Evolutionary conservation across 2,888 invertebrate species (phyloP).

Genomic region (Nymphalis c-album): DNA sequence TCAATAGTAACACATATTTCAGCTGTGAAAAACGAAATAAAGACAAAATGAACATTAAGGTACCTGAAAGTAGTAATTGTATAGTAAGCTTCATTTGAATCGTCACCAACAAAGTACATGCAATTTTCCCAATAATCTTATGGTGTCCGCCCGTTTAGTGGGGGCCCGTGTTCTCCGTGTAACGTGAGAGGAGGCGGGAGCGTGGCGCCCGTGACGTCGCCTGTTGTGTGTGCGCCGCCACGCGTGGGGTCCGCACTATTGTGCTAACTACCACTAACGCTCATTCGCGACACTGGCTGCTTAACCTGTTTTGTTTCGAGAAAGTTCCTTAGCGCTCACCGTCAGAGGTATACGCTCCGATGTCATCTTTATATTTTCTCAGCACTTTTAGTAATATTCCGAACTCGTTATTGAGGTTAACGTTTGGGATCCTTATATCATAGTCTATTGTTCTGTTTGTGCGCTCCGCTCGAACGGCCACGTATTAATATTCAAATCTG

Average conservation of each 20-base stretch:
- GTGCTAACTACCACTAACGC: slow-evolving; percentile 18
- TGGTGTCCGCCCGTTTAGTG: slow-evolving; percentile 8
- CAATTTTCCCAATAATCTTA: background rate
- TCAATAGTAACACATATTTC: too few species aligned
- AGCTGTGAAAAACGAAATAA: too few species aligned
- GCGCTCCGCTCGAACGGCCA: slow-evolving; percentile 21
- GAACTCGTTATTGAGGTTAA: background rate
- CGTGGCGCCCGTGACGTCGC: slow-evolving; percentile 7
- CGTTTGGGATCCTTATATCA: slow-evolving; percentile 22
- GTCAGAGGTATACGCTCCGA: background rate
- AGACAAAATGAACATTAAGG: too few species aligned
- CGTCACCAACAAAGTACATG: too few species aligned
- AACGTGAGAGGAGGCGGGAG: slow-evolving; percentile 5
- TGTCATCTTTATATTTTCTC: background rate
- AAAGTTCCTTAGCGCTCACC: slow-evolving; percentile 1
- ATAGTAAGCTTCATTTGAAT: too few species aligned
- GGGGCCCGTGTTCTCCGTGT: background rate
- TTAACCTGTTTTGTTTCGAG: slow-evolving; percentile 6
- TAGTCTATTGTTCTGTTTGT: slow-evolving; percentile 26
- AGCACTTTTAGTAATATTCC: background rate
- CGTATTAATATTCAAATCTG: slow-evolving; percentile 18
- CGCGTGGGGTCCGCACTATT: slow-evolving; percentile 6
- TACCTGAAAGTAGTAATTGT: too few species aligned
- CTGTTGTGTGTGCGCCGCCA: slow-evolving; percentile 6
- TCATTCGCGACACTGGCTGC: background rate